phyloP scores from a whole-genome alignment of 2,888 invertebrate species.

The Monoplex corrugatus region DNA sequence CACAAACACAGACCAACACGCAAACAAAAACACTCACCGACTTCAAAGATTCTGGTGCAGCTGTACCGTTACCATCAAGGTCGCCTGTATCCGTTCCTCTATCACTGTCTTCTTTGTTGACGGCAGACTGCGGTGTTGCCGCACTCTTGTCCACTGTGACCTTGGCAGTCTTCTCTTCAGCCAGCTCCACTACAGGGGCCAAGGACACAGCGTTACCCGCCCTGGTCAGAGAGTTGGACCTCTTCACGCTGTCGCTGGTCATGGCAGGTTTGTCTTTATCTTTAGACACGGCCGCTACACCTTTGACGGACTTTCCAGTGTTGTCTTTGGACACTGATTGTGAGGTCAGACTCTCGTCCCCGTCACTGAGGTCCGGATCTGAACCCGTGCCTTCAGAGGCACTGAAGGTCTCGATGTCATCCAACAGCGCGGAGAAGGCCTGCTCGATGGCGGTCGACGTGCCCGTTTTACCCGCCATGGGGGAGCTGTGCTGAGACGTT shows the following conservation, averaged over 20 bases:
- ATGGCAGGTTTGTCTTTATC: background rate
- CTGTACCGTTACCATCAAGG: background rate
- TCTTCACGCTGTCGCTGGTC: background rate
- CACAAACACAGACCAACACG: background rate
- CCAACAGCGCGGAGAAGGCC: constrained; percentile 55
- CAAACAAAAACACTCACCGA: background rate
- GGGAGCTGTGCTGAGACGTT: background rate
- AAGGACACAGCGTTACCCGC: background rate
- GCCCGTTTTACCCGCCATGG: background rate
- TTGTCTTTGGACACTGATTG: background rate
- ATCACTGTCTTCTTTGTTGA: constrained; percentile 1
- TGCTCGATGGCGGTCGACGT: constrained; percentile 51
- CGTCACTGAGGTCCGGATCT: constrained; percentile 57
- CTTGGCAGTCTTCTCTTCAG: background rate
- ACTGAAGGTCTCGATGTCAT: constrained; percentile 57
- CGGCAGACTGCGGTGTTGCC: background rate
- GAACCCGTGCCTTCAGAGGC: constrained; percentile 50
- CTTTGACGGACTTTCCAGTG: background rate
- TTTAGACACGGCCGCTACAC: background rate
- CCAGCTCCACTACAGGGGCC: background rate
- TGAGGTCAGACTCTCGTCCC: background rate
- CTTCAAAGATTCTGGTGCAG: background rate
- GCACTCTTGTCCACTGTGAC: background rate
- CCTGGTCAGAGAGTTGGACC: constrained; percentile 10
- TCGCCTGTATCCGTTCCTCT: background rate